Evolutionary conservation across 2,888 invertebrate species (phyloP).

Genomic region (Meteorus colon): DNA sequence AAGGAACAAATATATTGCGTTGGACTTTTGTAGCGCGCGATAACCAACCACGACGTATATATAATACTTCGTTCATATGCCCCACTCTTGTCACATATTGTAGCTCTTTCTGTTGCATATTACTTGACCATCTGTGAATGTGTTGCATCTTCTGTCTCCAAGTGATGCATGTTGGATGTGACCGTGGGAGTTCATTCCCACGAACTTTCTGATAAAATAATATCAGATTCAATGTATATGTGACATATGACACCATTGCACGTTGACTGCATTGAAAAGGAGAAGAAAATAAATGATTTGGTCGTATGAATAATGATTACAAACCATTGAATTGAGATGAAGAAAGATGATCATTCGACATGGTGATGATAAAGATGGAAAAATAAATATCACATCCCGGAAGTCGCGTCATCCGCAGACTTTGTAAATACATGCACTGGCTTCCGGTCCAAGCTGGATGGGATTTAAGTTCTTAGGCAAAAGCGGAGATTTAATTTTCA

Average conservation of each 20-base stretch:
- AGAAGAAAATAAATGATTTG: neutral
- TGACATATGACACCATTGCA: neutral
- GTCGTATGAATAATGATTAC: neutral
- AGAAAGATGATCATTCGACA: slow-evolving; percentile 21
- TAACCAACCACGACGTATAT: slow-evolving; percentile 8
- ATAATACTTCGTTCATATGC: neutral
- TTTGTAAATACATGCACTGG: slow-evolving; percentile 35
- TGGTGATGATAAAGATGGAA: slow-evolving; percentile 21
- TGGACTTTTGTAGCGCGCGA: slow-evolving; percentile 27
- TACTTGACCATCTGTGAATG: no score
- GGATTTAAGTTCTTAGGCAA: slow-evolving; percentile 18
- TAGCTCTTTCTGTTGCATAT: no score
- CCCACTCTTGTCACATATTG: no score
- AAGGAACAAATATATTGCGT: slow-evolving; percentile 35
- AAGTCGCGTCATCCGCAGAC: slow-evolving; percentile 57
- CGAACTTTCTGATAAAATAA: slow-evolving; percentile 2
- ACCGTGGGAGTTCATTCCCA: slow-evolving; percentile 7
- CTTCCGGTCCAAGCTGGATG: slow-evolving; percentile 44
- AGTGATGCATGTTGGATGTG: neutral
- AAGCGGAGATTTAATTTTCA: neutral
- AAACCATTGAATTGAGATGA: neutral
- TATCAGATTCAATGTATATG: neutral
- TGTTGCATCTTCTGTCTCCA: no score
- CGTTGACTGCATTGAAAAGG: neutral
- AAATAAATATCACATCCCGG: slow-evolving; percentile 58